These are phyloP conservation scores for Lycopodina hypogea DNA, from an alignment of 37 sponge, comb jelly and placozoan species.

Conservation along the genomic window DNA sequence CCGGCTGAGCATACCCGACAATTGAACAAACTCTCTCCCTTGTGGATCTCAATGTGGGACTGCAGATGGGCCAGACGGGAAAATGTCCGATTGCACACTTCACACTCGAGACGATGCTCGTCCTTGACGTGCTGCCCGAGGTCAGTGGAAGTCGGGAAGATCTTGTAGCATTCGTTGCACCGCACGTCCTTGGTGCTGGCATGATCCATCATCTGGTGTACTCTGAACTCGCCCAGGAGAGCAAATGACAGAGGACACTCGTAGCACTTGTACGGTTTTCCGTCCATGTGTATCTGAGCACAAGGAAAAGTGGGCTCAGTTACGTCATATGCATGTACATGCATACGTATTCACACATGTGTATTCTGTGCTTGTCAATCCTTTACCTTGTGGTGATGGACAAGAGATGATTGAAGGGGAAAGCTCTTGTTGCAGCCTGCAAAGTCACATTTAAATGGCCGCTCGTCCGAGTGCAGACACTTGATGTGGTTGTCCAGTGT, in stretches of 20 bases:
- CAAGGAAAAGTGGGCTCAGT: not conserved
- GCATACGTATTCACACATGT: not conserved
- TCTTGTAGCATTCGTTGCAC: slow-evolving; percentile 54
- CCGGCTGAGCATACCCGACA: slow-evolving; percentile 48
- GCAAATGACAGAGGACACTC: slow-evolving; percentile 50
- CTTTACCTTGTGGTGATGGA: slow-evolving; percentile 47
- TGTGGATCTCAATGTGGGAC: slow-evolving; percentile 63
- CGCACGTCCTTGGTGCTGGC: slow-evolving; percentile 45
- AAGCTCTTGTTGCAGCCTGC: slow-evolving; percentile 40
- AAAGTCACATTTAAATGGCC: slow-evolving; percentile 42
- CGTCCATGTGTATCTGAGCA: slow-evolving; percentile 36
- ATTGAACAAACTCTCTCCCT: slow-evolving; percentile 35
- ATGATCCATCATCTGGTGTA: slow-evolving; percentile 26
- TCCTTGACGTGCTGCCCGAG: slow-evolving; percentile 39
- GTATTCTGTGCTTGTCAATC: not conserved
- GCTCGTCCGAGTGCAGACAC: slow-evolving; percentile 48
- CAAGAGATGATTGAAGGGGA: slow-evolving; percentile 34
- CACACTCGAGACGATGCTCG: slow-evolving; percentile 63
- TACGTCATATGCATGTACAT: not conserved
- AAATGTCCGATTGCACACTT: slow-evolving; percentile 57
- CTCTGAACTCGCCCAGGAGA: slow-evolving; percentile 46
- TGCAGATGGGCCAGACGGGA: slow-evolving; percentile 63
- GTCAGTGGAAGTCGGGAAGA: slow-evolving; percentile 26
- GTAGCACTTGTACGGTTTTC: slow-evolving; percentile 51
- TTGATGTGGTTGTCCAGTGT: slow-evolving; percentile 58